phyloP scores from a whole-genome alignment of 2,113 vertebrate genomes.

The Aix galericulata region DNA sequence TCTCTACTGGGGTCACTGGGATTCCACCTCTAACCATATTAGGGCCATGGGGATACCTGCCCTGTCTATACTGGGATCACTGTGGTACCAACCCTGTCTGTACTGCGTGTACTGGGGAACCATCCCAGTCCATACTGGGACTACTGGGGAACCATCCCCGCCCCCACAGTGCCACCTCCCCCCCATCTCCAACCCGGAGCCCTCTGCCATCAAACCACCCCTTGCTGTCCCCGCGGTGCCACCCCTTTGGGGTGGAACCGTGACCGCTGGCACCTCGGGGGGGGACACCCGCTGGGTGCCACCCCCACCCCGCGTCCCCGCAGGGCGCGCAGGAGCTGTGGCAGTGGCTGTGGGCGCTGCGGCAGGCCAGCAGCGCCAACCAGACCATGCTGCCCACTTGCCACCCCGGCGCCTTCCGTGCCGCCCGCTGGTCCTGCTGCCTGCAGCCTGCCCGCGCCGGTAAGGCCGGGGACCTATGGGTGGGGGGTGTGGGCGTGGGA shows the following conservation, averaged over 20 bases:
- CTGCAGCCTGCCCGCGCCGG: constrained; percentile 79
- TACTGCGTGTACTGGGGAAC: neutral
- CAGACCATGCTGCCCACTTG: constrained; percentile 81
- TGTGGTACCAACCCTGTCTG: neutral
- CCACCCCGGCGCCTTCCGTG: constrained; percentile 84
- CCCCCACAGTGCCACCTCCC: accelerated
- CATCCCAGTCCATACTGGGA: neutral
- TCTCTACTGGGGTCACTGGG: neutral
- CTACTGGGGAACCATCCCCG: neutral
- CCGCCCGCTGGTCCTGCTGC: constrained; percentile 90
- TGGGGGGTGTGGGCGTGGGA: no score
- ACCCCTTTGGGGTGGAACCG: neutral
- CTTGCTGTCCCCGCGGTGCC: neutral
- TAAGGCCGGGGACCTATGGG: constrained; percentile 40
- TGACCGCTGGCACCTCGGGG: neutral
- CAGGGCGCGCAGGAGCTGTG: constrained; percentile 91
- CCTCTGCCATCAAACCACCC: neutral
- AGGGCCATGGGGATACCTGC: neutral
- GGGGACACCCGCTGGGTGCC: neutral
- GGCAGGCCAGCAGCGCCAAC: constrained; percentile 87
- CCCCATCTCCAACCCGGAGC: neutral
- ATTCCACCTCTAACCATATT: neutral
- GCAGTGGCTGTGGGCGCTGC: constrained; percentile 91
- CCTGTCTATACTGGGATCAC: neutral
- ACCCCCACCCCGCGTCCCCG: neutral